A percentile compares a stretch with the other conserved stretches of the same genome.
Evolutionary conservation across 2,113 vertebrate species (phyloP).

Genomic region (Craseonycteris thonglongyai): DNA sequence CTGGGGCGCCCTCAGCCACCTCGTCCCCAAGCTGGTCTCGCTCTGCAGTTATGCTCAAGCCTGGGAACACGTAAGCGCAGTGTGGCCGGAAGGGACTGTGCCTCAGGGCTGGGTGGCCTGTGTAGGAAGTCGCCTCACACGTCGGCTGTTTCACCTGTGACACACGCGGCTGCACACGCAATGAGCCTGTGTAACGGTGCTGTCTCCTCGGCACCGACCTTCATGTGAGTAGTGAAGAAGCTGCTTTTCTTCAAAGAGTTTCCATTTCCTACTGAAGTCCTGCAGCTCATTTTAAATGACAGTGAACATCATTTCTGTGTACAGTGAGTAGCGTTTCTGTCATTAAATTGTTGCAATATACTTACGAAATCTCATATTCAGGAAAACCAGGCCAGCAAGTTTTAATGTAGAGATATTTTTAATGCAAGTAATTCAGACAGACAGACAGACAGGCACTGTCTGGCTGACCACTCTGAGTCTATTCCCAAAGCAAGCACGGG

Average conservation of each 20-base stretch:
- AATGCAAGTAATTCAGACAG: background rate
- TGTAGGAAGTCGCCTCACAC: background rate
- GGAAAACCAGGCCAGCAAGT: background rate
- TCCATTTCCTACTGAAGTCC: background rate
- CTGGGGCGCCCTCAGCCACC: no score
- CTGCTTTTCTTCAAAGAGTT: background rate
- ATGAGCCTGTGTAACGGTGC: background rate
- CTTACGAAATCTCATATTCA: background rate
- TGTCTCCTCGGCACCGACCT: background rate
- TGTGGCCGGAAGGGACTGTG: background rate
- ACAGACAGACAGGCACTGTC: background rate
- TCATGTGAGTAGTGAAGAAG: background rate
- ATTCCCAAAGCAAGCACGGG: background rate
- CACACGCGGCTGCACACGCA: background rate
- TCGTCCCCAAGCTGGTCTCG: no score
- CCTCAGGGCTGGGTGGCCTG: background rate
- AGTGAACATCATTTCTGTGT: constrained; percentile 10
- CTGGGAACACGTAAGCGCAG: background rate
- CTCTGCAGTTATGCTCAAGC: background rate
- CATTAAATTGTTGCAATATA: background rate
- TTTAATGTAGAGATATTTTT: background rate
- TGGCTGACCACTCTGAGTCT: background rate
- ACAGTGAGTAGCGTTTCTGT: constrained; percentile 23
- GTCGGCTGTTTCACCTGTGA: background rate
- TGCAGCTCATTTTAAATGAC: background rate